Evolutionary conservation across 2,113 vertebrate genomes (phyloP).

Genomic region (Ursus arctos): DNA sequence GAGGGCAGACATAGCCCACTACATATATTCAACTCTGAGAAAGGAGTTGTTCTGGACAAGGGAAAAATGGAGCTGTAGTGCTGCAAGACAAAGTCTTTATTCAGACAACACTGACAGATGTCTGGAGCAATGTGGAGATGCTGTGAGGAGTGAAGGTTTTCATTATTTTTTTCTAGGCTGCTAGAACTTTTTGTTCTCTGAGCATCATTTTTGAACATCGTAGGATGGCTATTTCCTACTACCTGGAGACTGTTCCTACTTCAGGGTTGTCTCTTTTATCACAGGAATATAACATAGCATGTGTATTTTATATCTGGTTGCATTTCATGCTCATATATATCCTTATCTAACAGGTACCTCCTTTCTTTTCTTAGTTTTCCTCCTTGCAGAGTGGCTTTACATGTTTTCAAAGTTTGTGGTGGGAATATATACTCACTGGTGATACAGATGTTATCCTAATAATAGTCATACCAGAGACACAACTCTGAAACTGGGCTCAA

Average conservation of each 20-base stretch:
- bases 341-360: background rate
- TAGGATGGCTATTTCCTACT: background rate
- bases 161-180: background rate
- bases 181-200: background rate
- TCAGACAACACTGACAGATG: background rate
- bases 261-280: background rate
- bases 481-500: background rate
- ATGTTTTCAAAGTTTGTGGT: background rate
- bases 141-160: background rate
- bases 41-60: background rate
- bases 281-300: background rate
- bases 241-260: background rate
- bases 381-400: background rate
- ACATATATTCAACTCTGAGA: background rate
- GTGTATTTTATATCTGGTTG: background rate
- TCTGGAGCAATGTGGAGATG: background rate
- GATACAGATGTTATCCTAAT: background rate
- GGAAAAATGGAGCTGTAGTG: background rate
- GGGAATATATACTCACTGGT: background rate
- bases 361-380: background rate
- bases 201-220: background rate
- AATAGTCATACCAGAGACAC: background rate
- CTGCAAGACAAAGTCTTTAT: background rate
- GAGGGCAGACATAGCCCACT: background rate
- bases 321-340: background rate